These are phyloP conservation scores for Danaus plexippus DNA, from an alignment of 1,140 invertebrate species.

Conservation along the genomic window DNA sequence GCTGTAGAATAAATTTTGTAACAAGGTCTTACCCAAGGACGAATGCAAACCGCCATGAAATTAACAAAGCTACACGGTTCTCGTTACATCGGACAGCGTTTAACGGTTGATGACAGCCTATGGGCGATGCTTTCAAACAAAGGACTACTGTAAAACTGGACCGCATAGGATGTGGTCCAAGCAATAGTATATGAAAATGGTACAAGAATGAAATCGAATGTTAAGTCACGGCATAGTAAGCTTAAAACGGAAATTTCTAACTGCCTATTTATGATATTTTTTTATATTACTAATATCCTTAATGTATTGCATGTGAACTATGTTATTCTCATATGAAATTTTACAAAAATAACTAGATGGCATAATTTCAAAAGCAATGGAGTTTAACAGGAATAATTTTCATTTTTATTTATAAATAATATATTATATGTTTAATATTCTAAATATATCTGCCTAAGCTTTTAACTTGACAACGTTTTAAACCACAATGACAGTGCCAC, in stretches of 20 bases:
- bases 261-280: too few relatives aligned
- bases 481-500: conserved; percentile 33
- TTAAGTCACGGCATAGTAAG: too few relatives aligned
- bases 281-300: too few relatives aligned
- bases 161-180: conserved; percentile 40
- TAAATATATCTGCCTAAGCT: conserved; percentile 1
- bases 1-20: conserved; percentile 41
- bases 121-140: conserved; percentile 50
- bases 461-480: conserved; percentile 10
- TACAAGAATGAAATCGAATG: too few relatives aligned
- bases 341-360: too few relatives aligned
- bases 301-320: too few relatives aligned
- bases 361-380: too few relatives aligned
- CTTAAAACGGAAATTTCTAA: too few relatives aligned
- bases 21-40: conserved; percentile 40
- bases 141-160: conserved; percentile 51
- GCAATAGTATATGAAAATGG: conserved; percentile 5
- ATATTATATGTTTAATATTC: not conserved
- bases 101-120: conserved; percentile 59
- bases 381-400: too few relatives aligned
- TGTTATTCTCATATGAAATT: too few relatives aligned
- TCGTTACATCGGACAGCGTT: conserved; percentile 41
- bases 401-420: not conserved
- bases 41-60: conserved; percentile 52
- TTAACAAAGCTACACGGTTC: conserved; percentile 51